Conservation (phyloP, 2,797 vertebrate genomes). For the Morelia viridis region DNA sequence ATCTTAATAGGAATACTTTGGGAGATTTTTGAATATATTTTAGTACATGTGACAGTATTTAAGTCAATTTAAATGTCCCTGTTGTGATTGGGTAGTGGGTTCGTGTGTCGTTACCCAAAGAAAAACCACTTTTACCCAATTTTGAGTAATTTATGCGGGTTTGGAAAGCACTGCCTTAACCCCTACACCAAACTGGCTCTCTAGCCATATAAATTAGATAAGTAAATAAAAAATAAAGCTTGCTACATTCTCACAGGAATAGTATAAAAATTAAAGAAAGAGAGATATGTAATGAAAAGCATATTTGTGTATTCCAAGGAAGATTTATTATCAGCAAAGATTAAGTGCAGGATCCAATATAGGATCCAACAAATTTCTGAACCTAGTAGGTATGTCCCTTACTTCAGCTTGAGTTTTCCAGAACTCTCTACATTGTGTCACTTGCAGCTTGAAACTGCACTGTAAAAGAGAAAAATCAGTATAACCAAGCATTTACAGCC, state of each 20-base stretch:
- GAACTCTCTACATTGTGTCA: slow-evolving; percentile 13
- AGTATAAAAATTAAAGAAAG: too few species aligned
- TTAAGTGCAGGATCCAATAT: neutral
- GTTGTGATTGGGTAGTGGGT: too few species aligned
- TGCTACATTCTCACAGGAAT: neutral
- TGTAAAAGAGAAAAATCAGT: neutral
- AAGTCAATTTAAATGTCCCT: too few species aligned
- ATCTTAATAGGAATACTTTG: too few species aligned
- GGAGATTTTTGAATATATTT: too few species aligned
- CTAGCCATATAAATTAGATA: neutral
- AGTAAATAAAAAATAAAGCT: neutral
- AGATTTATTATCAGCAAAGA: neutral
- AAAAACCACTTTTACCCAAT: too few species aligned
- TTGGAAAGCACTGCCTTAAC: neutral
- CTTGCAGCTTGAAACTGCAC: neutral
- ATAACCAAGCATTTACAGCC: neutral
- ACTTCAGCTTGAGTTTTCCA: slow-evolving; percentile 7
- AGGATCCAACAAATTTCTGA: neutral
- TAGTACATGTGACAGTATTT: too few species aligned
- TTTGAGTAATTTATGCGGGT: too few species aligned
- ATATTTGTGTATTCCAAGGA: neutral
- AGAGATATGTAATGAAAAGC: neutral
- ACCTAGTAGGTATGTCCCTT: slow-evolving; percentile 30
- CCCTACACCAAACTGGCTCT: neutral
- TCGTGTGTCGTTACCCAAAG: too few species aligned